Evolutionary conservation across 1,140 invertebrate genomes (phyloP), one percentile per base, ranked within the genome.

Genomic region (Mesaphorura yosii): DNA sequence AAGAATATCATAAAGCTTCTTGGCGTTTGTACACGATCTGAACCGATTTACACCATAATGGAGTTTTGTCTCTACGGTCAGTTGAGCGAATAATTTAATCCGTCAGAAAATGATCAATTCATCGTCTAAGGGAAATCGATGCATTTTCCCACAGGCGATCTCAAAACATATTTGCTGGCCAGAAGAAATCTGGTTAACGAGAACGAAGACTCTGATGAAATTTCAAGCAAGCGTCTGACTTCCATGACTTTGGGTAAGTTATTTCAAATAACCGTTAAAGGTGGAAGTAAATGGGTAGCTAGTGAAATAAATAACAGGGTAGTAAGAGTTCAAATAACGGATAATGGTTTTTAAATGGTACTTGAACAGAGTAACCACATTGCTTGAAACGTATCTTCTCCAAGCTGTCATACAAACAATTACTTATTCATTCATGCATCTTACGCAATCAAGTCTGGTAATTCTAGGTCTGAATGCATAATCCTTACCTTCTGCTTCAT

Each of bases 51-150:
- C 64, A 88, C 88, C 4, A 79, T 94, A 0, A 91, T 94, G 81
- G 89, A 94, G 67, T 91, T 90, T 58, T 90, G 92, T 84, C 74
- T 92, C 39, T 90, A 90, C 60, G 90, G 90, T 68, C 70, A 73
- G 64, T 67, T 68, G 25, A 25, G 2, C 17, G 15, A 48, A 46
- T 5, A 39, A 23, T 17, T 23, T 20, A 46, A 46, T 5, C 44
- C 20, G 22, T 12, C 10, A 17, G 22, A 17, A 41, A 41, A 41
- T 17, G 22, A 41, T 34, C 5, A 10, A 48, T 5, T 7, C 19
- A 14, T 23, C 34, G 14, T 25, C 4, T 50, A 39, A 5, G 22
- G 6, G 7, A 29, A 10, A 14, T 19, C 2, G 1, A 26, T 39
- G 17, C 42, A 50, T 48, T 29, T 46, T 57, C 19, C 4, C 51